Conservation (phyloP, 2,113 vertebrate genomes). For the Oncorhynchus mykiss region DNA sequence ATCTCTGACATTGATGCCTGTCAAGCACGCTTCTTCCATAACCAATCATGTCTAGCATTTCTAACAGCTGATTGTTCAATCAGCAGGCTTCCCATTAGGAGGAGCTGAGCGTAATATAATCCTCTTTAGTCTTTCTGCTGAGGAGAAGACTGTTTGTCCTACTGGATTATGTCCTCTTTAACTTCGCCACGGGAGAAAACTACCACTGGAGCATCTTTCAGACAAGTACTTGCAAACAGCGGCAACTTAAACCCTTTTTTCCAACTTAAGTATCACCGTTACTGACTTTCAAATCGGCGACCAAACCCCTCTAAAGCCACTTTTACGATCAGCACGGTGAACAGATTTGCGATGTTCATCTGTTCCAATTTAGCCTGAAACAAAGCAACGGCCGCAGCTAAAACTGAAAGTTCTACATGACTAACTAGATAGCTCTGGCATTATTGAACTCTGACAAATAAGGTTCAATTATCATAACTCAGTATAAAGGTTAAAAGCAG, state of each 20-base stretch:
- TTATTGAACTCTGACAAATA: conserved; percentile 41
- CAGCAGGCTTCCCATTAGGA: conserved; percentile 45
- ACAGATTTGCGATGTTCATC: conserved; percentile 12
- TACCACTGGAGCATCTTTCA: conserved; percentile 19
- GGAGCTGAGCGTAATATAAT: conserved; percentile 42
- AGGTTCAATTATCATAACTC: conserved; percentile 56
- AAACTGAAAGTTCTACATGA: conserved; percentile 26
- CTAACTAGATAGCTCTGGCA: conserved; percentile 42
- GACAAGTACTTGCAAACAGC: conserved; percentile 31
- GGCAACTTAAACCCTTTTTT: conserved; percentile 26
- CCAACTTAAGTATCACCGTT: background rate
- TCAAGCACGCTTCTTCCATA: conserved; percentile 74
- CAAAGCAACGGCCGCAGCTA: conserved; percentile 26
- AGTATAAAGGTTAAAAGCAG: conserved; percentile 51
- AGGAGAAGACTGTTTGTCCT: conserved; percentile 30
- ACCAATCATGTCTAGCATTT: conserved; percentile 61
- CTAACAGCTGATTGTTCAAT: conserved; percentile 69
- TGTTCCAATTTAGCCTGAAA: conserved; percentile 24
- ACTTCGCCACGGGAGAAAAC: conserved; percentile 31
- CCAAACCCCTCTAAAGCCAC: conserved; percentile 16
- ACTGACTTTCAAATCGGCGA: background rate
- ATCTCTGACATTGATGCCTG: conserved; percentile 88
- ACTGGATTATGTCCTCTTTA: conserved; percentile 15
- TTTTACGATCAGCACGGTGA: conserved; percentile 34
- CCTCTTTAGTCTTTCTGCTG: conserved; percentile 34